Base-by-base conservation (phyloP, 2,797 vertebrate species). In the Takifugu rubripes region DNA sequence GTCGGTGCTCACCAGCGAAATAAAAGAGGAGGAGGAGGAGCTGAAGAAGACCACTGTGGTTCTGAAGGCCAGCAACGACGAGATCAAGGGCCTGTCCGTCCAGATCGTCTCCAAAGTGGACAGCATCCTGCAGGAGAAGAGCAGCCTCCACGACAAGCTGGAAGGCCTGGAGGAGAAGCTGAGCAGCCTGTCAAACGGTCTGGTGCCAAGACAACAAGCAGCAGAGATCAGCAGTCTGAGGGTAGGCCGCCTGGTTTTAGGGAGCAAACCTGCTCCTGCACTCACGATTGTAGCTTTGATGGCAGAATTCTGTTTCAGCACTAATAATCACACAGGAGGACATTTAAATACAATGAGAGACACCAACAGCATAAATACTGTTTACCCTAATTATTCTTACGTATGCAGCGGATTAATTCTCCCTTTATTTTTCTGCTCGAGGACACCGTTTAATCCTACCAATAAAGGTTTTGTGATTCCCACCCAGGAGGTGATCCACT, bases 1-100 rank as follows among this genome's bases (percentile, higher is more conserved):
- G 63, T 92, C 94, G 0, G 81, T 84, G 54, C 88, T 96, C 85
- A 88, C 95, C 57, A 94, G 86, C 0, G 90, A 96, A 81, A 96
- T 98, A 67, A 94, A 93, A 79, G 92, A 93, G 84, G 93, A 96
- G 65, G 95, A 96, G 59, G 91, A 94, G 74, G 91, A 94, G 77
- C 88, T 98, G 60, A 95, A 92, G 76, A 94, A 91, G 86, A 94
- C 93, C 5, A 93, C 94, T 0, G 91, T 90, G 36, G 91, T 87
- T 25, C 83, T 99, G 56, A 90, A 93, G 80, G 90, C 90, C 72
- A 93, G 90, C 84, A 97, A 94, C 0, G 93, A 96, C 46, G 94
- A 96, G 83, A 93, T 98, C 2, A 95, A 91, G 81, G 94, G 88
- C 43, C 64, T 96, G 77, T 98, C 95, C 0, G 82, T 89, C 24